Evolutionary conservation across 2,113 vertebrate species (phyloP), one percentile per base, ranked within the genome.

Genomic region (Scartelaos histophorus): DNA sequence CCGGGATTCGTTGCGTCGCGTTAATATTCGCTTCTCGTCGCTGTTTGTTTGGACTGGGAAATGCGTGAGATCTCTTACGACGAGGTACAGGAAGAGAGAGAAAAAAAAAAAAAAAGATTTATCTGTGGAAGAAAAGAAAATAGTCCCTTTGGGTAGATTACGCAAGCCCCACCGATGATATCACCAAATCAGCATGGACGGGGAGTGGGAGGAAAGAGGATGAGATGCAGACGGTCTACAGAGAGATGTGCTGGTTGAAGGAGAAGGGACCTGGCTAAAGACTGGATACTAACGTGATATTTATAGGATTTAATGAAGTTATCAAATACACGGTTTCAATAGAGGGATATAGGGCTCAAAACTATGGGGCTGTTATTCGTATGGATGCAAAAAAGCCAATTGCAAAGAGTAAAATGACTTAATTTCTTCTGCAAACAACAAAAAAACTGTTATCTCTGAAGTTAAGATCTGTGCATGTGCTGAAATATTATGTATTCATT

Each of bases 141-240:
- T 82, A 82, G 65, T 74, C 80, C 86, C 86, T 78, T 68, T 3
- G 79, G 89, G 82, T 73, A 86, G 84, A 87, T 89, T 87, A 85
- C 25, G 66, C 85, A 89, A 87, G 85, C 66, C 22, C 22, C 38
- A 72, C 66, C 25, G 45, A 82, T 84, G 80, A 87, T 88, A 83
- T 90, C 82, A 89, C 82, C 78, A 75, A 87, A 88, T 82, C 78
- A 79, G 80, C 15, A 9, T 69, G 76, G 68, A 79, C 46, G 21
- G 60, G 70, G 57, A 71, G 71, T 74, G 85, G 82, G 75, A 71
- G 80, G 68, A 74, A 84, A 54, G 35, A 81, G 74, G 80, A 82
- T 71, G 73, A 70, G 72, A 87, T 75, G 80, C 49, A 51, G 73
- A 76, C 16, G 9, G 57, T 35, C 61, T 64, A 17, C 21, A 13